Evolutionary conservation across 1,140 invertebrate species (phyloP), one percentile per base, ranked within the genome.

Genomic region (Trichogramma pretiosum): DNA sequence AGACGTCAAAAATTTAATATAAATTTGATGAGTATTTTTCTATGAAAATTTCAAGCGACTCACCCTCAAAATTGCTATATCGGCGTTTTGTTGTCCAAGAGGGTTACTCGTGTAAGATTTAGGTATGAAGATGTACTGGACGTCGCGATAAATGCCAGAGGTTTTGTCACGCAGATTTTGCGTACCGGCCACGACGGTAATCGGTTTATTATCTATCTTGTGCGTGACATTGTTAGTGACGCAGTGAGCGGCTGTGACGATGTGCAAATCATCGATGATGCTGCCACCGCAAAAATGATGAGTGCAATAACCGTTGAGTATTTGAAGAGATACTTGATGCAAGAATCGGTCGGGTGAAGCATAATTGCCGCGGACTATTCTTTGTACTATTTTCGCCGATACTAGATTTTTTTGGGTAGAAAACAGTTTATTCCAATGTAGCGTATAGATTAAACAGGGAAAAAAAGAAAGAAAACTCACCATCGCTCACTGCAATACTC

Each of bases 281-380:
- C n/a, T n/a, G n/a, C n/a, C n/a, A n/a, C n/a, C n/a, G n/a, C n/a
- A n/a, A n/a, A 21, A 75, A n/a, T n/a, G n/a, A n/a, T n/a, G n/a
- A n/a, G n/a, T n/a, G n/a, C n/a, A n/a, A n/a, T 59, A 56, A 0
- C 10, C 3, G 8, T 38, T 33, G 3, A 32, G 1, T 1, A 19
- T n/a, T 36, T 74, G 61, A 3, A 83, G 45, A 0, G 79, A 79
- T 2, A 78, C 69, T 59, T 80, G 77, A 54, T 79, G 77, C 0
- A 79, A 79, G 32, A 77, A 76, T 47, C 76, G 65, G 3, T 67
- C 65, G 3, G 50, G 50, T 2, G 24, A 22, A 0, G 67, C 66
- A 5, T 48, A 51, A 16, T 58, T 46, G 0, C 74, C 74, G 7
- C 72, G 72, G 34, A 74, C 70, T 17, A 76, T 50, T n/a, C n/a